Evolutionary conservation across 1,140 invertebrate species (phyloP).

Genomic region (Triops cancriformis): DNA sequence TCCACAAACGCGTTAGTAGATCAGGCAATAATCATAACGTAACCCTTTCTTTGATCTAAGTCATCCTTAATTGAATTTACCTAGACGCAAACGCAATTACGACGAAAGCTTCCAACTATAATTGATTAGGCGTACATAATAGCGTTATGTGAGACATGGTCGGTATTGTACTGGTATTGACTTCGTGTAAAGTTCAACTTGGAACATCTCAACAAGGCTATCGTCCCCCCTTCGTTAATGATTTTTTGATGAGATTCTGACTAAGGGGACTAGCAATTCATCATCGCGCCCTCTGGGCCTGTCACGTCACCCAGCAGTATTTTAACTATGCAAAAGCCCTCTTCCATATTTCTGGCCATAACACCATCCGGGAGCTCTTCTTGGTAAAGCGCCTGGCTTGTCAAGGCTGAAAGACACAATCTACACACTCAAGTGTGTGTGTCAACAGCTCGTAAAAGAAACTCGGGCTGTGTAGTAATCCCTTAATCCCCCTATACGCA

Average conservation of each 20-base stretch:
- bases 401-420: background rate
- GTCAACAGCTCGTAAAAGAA: constrained; percentile 1
- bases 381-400: background rate
- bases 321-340: background rate
- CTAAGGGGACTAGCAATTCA: background rate
- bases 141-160: too few species aligned
- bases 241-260: background rate
- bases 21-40: too few species aligned
- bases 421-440: background rate
- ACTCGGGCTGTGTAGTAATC: background rate
- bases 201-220: background rate
- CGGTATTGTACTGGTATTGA: background rate
- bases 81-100: too few species aligned
- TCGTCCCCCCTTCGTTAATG: background rate
- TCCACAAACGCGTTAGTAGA: too few species aligned
- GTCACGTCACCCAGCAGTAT: background rate
- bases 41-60: too few species aligned
- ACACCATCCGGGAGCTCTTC: too few species aligned
- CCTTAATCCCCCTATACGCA: background rate
- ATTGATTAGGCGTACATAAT: too few species aligned
- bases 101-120: too few species aligned
- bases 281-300: background rate
- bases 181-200: background rate
- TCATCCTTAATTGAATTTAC: too few species aligned
- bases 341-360: background rate